Evolutionary conservation across 2,113 vertebrate species (phyloP), one percentile per base, ranked within the genome.

Genomic region (Hippopotamus amphibius): DNA sequence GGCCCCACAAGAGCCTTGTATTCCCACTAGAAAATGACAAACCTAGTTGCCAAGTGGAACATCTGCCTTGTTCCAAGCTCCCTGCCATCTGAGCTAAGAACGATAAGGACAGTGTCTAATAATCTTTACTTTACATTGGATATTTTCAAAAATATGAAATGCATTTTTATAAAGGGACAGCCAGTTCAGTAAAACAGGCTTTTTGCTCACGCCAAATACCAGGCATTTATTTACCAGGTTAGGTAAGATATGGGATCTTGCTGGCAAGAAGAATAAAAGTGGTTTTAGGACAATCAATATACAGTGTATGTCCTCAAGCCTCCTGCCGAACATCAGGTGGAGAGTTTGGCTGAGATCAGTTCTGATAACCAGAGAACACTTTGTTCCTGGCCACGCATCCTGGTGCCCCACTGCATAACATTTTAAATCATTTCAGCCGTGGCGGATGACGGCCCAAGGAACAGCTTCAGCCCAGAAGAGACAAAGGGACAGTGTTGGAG

Each of bases 401-500:
- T 1, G 19, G 57, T n/a, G 69, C 57, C 79, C 11, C 43, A 22
- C 24, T 43, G 55, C 71, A 65, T 77, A 88, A 95, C 41, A 90
- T 74, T 96, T 82, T 96, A 92, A 96, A 88, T 95, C 37, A 43
- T 85, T n/a, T 77, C 86, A 63, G 79, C 77, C 46, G 33, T 4
- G 33, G 91, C 24, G 65, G 86, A 53, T 28, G 68, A 91, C 1
- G 6, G 89, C 90, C 88, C 21, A 46, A 57, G 63, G 59, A 80
- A 48, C 53, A 57, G 71, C 37, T 7, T 89, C 81, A 37, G 81
- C 92, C 37, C 46, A 59, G 61, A 48, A 76, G 48, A 94, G 57
- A 96, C 97, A 97, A 96, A 93, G 92, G 87, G 81, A 96, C 68
- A 96, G 90, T 98, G 98, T 97, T 97, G 71, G 95, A 90, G 92